Percentiles rank a stretch among this genome's conserved stretches.
Conservation (phyloP, 2,113 vertebrate species). For the Xenotilapia longispinis region DNA sequence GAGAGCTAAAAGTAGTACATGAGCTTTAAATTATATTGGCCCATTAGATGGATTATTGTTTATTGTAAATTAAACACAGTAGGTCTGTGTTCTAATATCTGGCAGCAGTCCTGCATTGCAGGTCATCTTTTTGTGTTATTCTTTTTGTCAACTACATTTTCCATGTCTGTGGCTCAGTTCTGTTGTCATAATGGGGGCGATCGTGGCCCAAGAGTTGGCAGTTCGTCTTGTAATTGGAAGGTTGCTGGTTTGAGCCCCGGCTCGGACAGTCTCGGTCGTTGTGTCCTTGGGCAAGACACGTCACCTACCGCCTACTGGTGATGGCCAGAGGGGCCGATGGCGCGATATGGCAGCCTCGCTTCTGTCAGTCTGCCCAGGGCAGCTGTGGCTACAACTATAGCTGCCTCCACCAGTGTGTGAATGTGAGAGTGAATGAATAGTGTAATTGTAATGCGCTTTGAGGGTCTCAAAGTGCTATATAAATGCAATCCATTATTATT, state of each 20-base stretch:
- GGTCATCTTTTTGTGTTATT: not conserved
- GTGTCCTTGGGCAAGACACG: not conserved
- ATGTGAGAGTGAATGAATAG: not conserved
- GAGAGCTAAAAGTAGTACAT: not conserved
- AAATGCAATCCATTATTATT: not conserved
- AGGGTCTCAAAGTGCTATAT: not conserved
- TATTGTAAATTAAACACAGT: not conserved
- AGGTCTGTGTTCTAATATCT: not conserved
- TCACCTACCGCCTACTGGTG: not conserved
- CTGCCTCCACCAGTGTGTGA: not conserved
- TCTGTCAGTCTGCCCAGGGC: not conserved
- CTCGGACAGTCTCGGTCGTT: rapidly evolving
- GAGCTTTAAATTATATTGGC: not conserved
- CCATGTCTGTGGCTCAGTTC: not conserved
- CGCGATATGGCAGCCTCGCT: rapidly evolving
- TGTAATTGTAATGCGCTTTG: not conserved
- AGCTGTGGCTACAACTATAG: not conserved
- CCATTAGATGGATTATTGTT: not conserved
- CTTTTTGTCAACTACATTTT: not conserved
- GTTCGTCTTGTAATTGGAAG: rapidly evolving
- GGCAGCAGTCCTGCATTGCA: not conserved
- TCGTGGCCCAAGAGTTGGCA: rapidly evolving
- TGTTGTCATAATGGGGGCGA: not conserved
- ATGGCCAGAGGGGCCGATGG: not conserved
- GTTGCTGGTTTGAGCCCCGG: rapidly evolving